Evolutionary conservation across 1,140 invertebrate genomes (phyloP).

Genomic region (Sweltsa coloradensis): DNA sequence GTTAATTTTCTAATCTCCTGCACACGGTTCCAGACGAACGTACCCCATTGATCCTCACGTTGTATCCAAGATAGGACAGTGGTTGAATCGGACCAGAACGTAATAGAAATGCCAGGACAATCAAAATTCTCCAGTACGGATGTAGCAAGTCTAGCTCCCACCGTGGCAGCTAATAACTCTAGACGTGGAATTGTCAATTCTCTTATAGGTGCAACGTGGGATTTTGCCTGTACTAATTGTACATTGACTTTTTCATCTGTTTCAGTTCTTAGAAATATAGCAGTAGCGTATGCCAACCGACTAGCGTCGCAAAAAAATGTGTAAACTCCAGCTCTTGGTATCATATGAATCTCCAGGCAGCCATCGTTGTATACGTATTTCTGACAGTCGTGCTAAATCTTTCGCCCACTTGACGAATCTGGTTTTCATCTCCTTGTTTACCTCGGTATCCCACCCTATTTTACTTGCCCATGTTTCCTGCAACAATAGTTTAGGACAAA

Average conservation of each 20-base stretch:
- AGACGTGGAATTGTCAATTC: constrained; percentile 23
- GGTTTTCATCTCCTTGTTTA: constrained; percentile 6
- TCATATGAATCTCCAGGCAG: constrained; percentile 6
- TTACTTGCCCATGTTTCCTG: constrained; percentile 20
- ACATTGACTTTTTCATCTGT: constrained; percentile 5
- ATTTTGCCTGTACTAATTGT: constrained; percentile 22
- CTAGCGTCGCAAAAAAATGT: constrained; percentile 27
- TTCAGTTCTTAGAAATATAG: constrained; percentile 19
- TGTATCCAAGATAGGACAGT: constrained; percentile 23
- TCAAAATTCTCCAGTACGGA: constrained; percentile 15
- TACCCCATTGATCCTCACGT: constrained; percentile 16
- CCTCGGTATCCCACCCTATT: constrained; percentile 18
- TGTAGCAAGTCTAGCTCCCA: constrained; percentile 21
- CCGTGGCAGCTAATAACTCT: constrained; percentile 25
- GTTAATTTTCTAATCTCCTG: constrained; percentile 14
- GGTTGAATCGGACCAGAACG: constrained; percentile 26
- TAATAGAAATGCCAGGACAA: constrained; percentile 4
- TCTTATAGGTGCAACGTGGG: constrained; percentile 24
- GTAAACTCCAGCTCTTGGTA: constrained; percentile 14
- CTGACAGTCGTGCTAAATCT: constrained; percentile 11
- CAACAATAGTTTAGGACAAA: constrained; percentile 21
- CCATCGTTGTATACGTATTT: constrained; percentile 19
- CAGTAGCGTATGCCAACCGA: constrained; percentile 22
- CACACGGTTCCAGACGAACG: constrained; percentile 17
- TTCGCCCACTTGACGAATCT: constrained; percentile 18